Conservation (phyloP, 2,888 invertebrate genomes). For the Drosophila bunnanda region DNA sequence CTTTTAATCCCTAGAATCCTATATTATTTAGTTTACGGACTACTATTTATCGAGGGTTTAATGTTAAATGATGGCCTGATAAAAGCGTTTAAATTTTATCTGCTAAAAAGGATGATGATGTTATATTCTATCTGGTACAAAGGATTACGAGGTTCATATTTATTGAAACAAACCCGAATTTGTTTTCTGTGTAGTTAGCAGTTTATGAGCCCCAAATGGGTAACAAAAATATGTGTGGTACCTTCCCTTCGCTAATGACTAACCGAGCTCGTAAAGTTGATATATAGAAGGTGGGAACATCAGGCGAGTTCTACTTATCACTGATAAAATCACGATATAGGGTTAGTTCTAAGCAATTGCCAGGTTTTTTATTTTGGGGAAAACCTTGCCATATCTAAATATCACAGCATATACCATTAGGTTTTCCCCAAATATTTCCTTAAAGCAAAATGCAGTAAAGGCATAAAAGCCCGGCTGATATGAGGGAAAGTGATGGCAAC, state of each 20-base stretch:
- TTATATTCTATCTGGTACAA: not conserved
- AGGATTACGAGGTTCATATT: not conserved
- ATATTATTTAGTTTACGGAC: no score
- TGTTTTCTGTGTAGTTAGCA: not conserved
- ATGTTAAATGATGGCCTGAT: no score
- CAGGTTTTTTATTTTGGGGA: not conserved
- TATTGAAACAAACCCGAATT: not conserved
- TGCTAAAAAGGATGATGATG: no score
- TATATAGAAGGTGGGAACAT: slow-evolving; percentile 16
- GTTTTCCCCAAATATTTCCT: slow-evolving; percentile 23
- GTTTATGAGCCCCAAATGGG: slow-evolving; percentile 1
- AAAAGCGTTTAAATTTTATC: no score
- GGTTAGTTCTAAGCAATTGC: not conserved
- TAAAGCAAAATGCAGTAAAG: slow-evolving; percentile 21
- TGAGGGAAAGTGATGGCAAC: slow-evolving; percentile 1
- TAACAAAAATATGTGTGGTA: slow-evolving; percentile 2
- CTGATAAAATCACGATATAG: slow-evolving; percentile 37
- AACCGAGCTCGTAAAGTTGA: not conserved
- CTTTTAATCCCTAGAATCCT: no score
- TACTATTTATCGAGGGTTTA: no score
- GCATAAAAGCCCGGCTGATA: slow-evolving; percentile 32
- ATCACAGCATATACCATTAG: slow-evolving; percentile 22
- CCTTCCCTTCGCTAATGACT: slow-evolving; percentile 22
- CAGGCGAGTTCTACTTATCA: slow-evolving; percentile 27
- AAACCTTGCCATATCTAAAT: slow-evolving; percentile 1